Percentiles rank a stretch among this genome's conserved stretches.
These are phyloP conservation scores for Dynastes hyllus DNA, from an alignment of 2,888 invertebrate species.

Conservation along the genomic window DNA sequence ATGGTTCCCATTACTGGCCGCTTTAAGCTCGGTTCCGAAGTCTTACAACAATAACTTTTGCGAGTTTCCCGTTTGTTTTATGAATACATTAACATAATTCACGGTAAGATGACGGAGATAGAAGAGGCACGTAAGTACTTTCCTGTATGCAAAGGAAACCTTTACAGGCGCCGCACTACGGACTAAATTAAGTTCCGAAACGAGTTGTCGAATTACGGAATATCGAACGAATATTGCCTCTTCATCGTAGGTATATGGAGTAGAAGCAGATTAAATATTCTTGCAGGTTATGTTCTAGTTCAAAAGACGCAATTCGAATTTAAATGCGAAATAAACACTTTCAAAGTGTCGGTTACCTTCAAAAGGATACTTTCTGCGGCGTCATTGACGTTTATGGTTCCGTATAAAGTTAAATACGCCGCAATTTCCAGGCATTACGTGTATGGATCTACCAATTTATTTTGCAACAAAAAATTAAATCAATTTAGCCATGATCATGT, in stretches of 20 bases:
- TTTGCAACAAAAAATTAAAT: too few relatives aligned
- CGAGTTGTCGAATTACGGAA: slow-evolving; percentile 11
- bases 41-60: slow-evolving; percentile 16
- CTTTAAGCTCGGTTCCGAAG: slow-evolving; percentile 4
- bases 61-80: slow-evolving; percentile 16
- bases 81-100: slow-evolving; percentile 34
- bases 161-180: neutral
- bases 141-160: neutral
- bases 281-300: too few relatives aligned
- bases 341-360: too few relatives aligned
- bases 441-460: too few relatives aligned
- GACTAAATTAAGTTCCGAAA: slow-evolving; percentile 22
- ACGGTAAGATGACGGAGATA: neutral
- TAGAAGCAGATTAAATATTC: neutral
- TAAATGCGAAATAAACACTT: too few relatives aligned
- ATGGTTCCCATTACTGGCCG: slow-evolving; percentile 19
- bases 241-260: neutral
- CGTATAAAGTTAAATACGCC: too few relatives aligned
- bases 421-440: too few relatives aligned
- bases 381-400: too few relatives aligned
- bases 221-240: slow-evolving; percentile 27
- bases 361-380: too few relatives aligned
- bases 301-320: too few relatives aligned
- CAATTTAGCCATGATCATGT: too few relatives aligned
- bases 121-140: neutral